Evolutionary conservation across 1,140 invertebrate species (phyloP).

Genomic region (Scaptomyza hsui): DNA sequence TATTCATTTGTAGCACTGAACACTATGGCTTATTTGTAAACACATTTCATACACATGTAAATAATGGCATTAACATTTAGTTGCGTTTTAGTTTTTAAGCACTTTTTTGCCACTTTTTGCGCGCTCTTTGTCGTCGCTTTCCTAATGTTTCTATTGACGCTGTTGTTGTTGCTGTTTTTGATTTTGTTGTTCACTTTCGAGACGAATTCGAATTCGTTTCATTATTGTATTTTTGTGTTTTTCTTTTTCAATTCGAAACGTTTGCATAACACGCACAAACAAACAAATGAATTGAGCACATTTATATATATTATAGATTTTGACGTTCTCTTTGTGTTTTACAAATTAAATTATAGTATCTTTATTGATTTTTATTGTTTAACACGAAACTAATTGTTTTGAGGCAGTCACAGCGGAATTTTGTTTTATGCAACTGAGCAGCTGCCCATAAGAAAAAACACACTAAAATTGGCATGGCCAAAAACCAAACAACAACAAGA

Average conservation of each 20-base stretch:
- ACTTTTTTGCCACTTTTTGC: conserved; percentile 20
- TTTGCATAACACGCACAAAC: conserved; percentile 79
- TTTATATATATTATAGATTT: conserved; percentile 1
- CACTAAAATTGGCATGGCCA: conserved; percentile 55
- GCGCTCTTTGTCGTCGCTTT: conserved; percentile 35
- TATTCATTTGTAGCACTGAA: neutral
- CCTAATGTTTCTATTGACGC: conserved; percentile 2
- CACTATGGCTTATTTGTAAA: neutral
- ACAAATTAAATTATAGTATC: neutral
- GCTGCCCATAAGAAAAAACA: conserved; percentile 41
- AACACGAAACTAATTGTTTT: conserved; percentile 1
- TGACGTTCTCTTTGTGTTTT: conserved; percentile 12
- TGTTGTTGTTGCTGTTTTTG: conserved; percentile 9
- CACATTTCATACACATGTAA: too few relatives aligned
- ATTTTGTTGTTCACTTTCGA: conserved; percentile 31
- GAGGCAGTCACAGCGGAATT: conserved; percentile 47
- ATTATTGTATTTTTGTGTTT: neutral
- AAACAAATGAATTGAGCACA: conserved; percentile 31
- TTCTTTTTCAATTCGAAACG: conserved; percentile 36
- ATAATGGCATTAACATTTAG: neutral
- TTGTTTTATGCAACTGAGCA: conserved; percentile 74
- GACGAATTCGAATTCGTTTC: conserved; percentile 41
- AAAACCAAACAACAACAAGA: conserved; percentile 43
- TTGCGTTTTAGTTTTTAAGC: conserved; percentile 15
- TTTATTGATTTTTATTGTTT: conserved; percentile 50